Evolutionary conservation across 2,888 invertebrate genomes (phyloP), one percentile per base, ranked within the genome.

Genomic region (Polyommatus iphigenia): DNA sequence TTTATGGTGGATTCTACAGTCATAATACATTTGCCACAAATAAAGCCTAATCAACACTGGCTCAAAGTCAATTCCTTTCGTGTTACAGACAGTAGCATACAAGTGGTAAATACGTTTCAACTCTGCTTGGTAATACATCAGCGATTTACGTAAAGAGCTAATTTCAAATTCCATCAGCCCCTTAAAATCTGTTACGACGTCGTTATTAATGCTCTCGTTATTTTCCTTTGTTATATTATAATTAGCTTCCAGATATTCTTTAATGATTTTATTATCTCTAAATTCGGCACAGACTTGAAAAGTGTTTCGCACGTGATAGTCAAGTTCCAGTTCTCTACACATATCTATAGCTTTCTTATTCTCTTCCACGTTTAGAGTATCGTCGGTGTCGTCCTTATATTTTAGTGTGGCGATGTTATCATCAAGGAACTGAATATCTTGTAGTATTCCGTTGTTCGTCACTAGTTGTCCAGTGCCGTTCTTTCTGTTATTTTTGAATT

Each of bases 1-100:
- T 82, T 91, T 93, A 50, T 90, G 87, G 78, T 94, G 91, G 77
- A 96, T 85, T 59, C 90, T 90, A 77, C 95, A 94, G 83, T 96
- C 96, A 79, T 92, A 91, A 86, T 94, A 95, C 36, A 96, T 87
- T 84, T 96, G 96, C 95, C 96, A 96, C 41, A 96, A 85, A 83
- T 94, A 95, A 57, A 95, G 83, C 75, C 95, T 90, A 79, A 93
- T 93, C 82, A 96, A 84, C 46, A 94, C 82, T 13, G 94, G 91
- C 72, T 87, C 89, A 82, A 92, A 92, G 79, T 83, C 18, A 78
- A 91, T 87, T 81, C 87, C 84, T 80, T 89, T 87, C 4, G 82
- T 85, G 76, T 92, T 91, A 80, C 91, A 92, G 79, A 95, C 88
- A 0, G 88, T 91, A 1, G 95, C 93, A 83, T 95, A 96, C 77